phyloP scores from a whole-genome alignment of 2,888 invertebrate genomes.

The Diploptera punctata region DNA sequence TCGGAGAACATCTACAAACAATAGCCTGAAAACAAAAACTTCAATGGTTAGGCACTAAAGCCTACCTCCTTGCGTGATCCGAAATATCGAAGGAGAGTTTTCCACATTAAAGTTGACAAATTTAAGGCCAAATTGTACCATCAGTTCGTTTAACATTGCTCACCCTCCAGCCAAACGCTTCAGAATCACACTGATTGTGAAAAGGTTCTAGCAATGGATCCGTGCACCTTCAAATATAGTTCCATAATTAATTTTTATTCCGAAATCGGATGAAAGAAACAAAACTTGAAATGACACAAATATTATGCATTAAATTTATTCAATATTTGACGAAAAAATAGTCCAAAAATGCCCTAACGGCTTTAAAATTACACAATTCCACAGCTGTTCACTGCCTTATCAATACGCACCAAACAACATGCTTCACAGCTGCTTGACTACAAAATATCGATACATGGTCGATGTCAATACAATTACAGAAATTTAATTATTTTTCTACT shows the following conservation, averaged over 20 bases:
- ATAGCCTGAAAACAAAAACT: slow-evolving; percentile 13
- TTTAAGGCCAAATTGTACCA: slow-evolving; percentile 37
- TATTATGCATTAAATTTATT: slow-evolving; percentile 14
- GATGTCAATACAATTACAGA: not conserved
- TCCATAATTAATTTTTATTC: slow-evolving; percentile 32
- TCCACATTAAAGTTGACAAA: slow-evolving; percentile 34
- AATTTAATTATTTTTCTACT: not conserved
- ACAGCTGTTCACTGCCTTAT: slow-evolving; percentile 41
- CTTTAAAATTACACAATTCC: slow-evolving; percentile 23
- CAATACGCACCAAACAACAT: slow-evolving; percentile 40
- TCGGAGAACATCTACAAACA: slow-evolving; percentile 23
- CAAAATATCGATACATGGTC: slow-evolving; percentile 27
- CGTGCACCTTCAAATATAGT: slow-evolving; percentile 41
- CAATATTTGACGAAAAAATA: not conserved
- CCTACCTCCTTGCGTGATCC: slow-evolving; percentile 42
- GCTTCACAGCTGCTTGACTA: slow-evolving; percentile 32
- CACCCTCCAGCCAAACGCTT: slow-evolving; percentile 39
- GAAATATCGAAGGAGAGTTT: slow-evolving; percentile 38
- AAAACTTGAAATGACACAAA: not conserved
- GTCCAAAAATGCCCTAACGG: not conserved
- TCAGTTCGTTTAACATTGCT: slow-evolving; percentile 40
- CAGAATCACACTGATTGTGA: slow-evolving; percentile 38
- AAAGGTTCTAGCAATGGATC: slow-evolving; percentile 41
- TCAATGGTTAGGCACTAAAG: slow-evolving; percentile 19
- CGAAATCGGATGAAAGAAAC: slow-evolving; percentile 2